phyloP scores from a whole-genome alignment of 2,797 vertebrate genomes.

The Paramormyrops hopkinsi region DNA sequence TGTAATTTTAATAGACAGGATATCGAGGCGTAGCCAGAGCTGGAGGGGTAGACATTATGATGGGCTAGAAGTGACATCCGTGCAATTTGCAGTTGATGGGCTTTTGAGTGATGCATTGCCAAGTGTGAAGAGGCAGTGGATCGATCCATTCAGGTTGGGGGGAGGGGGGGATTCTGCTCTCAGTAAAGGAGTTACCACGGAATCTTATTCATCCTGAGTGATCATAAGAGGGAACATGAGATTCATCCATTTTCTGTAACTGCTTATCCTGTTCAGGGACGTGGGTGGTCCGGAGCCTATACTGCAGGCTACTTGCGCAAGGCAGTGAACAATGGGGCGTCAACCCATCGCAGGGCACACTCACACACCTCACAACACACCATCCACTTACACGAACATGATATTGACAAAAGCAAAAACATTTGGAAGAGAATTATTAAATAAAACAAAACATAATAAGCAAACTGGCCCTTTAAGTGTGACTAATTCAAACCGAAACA shows the following conservation, averaged over 20 bases:
- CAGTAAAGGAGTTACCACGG: not conserved
- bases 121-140: not conserved
- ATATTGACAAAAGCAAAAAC: not conserved
- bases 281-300: no score
- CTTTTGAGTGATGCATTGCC: not conserved
- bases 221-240: not conserved
- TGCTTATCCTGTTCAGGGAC: not conserved
- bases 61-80: not conserved
- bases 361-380: not conserved
- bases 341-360: not conserved
- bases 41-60: not conserved
- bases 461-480: not conserved
- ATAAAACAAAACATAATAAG: not conserved
- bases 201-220: not conserved
- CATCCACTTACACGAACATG: not conserved
- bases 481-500: not conserved
- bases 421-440: not conserved
- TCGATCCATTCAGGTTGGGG: not conserved
- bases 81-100: not conserved
- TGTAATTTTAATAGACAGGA: not conserved
- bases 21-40: not conserved
- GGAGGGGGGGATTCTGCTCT: not conserved
- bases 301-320: not conserved
- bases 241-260: not conserved
- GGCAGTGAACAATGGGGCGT: not conserved